phyloP scores from a whole-genome alignment of 2,888 invertebrate genomes.

The Aleiodes alternator region DNA sequence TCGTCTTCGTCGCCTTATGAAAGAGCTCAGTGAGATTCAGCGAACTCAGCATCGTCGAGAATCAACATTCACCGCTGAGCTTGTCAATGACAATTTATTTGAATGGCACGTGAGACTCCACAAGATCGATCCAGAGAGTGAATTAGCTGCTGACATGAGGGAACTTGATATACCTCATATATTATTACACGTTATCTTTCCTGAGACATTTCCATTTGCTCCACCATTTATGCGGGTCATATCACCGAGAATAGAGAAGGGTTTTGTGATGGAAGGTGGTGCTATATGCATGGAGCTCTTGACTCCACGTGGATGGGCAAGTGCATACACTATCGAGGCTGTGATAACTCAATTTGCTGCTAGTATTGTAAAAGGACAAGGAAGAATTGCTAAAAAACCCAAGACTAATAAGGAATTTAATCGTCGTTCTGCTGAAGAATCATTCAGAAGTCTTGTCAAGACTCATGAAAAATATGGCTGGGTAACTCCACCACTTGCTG shows the following conservation, averaged over 20 bases:
- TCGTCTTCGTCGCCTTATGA: constrained; percentile 88
- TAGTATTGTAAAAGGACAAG: constrained; percentile 91
- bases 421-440: constrained; percentile 89
- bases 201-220: constrained; percentile 92
- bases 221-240: constrained; percentile 87
- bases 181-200: constrained; percentile 87
- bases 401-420: constrained; percentile 87
- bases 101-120: constrained; percentile 91
- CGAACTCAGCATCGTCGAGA: constrained; percentile 83
- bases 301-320: constrained; percentile 92
- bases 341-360: constrained; percentile 93
- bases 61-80: constrained; percentile 88
- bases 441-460: constrained; percentile 90
- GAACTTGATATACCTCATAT: constrained; percentile 86
- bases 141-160: constrained; percentile 87
- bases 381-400: constrained; percentile 86
- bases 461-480: constrained; percentile 95
- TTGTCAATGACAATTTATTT: constrained; percentile 90
- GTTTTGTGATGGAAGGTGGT: constrained; percentile 93
- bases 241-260: constrained; percentile 86
- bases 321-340: constrained; percentile 91
- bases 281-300: constrained; percentile 93
- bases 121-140: constrained; percentile 89
- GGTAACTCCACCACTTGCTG: constrained; percentile 91
- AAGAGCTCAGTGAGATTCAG: constrained; percentile 89